Conservation (phyloP, 1,140 invertebrate species). For the Bombus fervidus region DNA sequence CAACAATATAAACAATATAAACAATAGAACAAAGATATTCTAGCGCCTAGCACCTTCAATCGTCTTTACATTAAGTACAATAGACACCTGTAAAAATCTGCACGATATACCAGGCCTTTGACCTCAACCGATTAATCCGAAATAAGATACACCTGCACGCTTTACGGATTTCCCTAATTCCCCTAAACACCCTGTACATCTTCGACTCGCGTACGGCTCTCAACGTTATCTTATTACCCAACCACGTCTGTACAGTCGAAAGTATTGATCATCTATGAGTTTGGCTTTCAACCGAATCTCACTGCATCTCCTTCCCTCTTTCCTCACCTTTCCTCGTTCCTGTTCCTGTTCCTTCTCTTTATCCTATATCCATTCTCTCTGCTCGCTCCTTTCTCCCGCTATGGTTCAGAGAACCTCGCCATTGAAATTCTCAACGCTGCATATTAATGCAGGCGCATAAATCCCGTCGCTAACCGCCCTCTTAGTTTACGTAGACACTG, state of each 20-base stretch:
- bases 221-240: neutral
- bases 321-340: neutral
- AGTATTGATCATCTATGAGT: constrained; percentile 29
- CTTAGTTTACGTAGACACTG: constrained; percentile 16
- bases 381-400: too few relatives aligned
- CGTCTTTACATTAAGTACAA: too few relatives aligned
- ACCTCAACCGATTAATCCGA: neutral
- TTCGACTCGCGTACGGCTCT: neutral
- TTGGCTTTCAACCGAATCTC: neutral
- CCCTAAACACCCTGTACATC: neutral
- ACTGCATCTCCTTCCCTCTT: neutral
- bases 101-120: too few relatives aligned
- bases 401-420: constrained; percentile 30
- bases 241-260: neutral
- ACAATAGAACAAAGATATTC: too few relatives aligned
- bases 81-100: too few relatives aligned
- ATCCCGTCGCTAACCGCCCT: constrained; percentile 58
- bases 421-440: constrained; percentile 73
- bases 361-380: neutral
- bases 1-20: too few relatives aligned
- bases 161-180: neutral
- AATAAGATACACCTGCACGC: neutral
- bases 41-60: too few relatives aligned
- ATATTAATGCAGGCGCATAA: constrained; percentile 75
- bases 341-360: neutral